Evolutionary conservation across 2,797 vertebrate species (phyloP).

Genomic region (Podargus strigoides): DNA sequence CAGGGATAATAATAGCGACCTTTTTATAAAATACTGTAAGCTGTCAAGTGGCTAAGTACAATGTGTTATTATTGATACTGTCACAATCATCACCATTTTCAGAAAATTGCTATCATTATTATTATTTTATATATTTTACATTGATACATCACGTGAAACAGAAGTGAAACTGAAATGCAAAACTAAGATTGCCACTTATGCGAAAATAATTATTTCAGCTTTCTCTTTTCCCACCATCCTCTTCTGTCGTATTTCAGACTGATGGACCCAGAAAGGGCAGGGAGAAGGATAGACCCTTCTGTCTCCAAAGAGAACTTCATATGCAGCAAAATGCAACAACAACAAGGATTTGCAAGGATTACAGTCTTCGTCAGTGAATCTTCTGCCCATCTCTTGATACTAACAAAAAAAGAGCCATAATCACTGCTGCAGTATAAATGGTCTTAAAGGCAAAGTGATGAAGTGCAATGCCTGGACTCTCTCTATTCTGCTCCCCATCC

Average conservation of each 20-base stretch:
- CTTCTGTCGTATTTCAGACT: neutral
- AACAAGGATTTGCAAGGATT: neutral
- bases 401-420: neutral
- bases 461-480: neutral
- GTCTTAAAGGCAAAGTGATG: neutral
- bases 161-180: neutral
- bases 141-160: neutral
- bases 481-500: neutral
- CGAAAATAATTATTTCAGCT: neutral
- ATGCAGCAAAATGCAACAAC: neutral
- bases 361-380: slow-evolving; percentile 22
- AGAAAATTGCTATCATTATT: neutral
- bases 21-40: neutral
- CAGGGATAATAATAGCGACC: neutral
- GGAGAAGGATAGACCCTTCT: slow-evolving; percentile 4
- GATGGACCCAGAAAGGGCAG: slow-evolving; percentile 17
- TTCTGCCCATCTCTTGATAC: neutral
- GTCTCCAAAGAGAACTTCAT: slow-evolving; percentile 4
- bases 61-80: neutral
- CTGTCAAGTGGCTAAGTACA: neutral
- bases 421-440: neutral
- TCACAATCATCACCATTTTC: neutral
- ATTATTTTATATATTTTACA: neutral
- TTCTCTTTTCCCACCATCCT: no score
- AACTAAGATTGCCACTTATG: neutral